Evolutionary conservation across 2,797 vertebrate species (phyloP), one percentile per base, ranked within the genome.

Genomic region (Heteromormyrus szaboi): DNA sequence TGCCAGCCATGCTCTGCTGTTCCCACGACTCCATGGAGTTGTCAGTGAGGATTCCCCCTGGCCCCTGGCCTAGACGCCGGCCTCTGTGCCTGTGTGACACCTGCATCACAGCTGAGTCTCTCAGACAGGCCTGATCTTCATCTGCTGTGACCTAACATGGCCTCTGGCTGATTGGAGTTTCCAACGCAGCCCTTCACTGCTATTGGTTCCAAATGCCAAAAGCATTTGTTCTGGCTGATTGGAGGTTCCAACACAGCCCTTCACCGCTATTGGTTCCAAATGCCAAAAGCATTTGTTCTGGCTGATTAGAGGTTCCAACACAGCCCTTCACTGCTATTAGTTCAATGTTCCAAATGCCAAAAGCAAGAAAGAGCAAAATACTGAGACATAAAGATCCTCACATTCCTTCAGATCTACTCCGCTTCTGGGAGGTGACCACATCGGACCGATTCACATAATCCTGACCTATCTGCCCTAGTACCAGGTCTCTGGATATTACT

Each of bases 1-100:
- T 65, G 89, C 88, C 17, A 86, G 90, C 88, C 90, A 22, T 54
- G 33, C 3, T n/a, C 7, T 6, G 12, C 46, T 51, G n/a, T 51
- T 84, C 9, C 46, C 44, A 25, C 4, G 6, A 12, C 81, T 84
- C 81, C 81, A n/a, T 79, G 17, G 41, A 79, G 17, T n/a, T n/a
- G 76, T n/a, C 7, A 79, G 17, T 41, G 17, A 44, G 17, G 37
- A 12, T 84, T 84, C 79, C 79, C 41, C 17, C 41, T 44, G 37
- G 17, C 44, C 76, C 7, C 79, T 44, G 37, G 2, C 79, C 76
- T 44, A 83, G 79, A 22, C 8, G 17, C 41, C 9, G 41, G 79
- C 5, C 3, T 83, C 44, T 48, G 6, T 22, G 37, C n/a, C 14
- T 48, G 19, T 44, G 79, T 48, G 79, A 12, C 79, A 83, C 44